A percentile compares a stretch with the other conserved stretches of the same genome.
These are phyloP conservation scores for Geophilus truncorum DNA, from an alignment of 2,888 invertebrate genomes.

Conservation along the genomic window DNA sequence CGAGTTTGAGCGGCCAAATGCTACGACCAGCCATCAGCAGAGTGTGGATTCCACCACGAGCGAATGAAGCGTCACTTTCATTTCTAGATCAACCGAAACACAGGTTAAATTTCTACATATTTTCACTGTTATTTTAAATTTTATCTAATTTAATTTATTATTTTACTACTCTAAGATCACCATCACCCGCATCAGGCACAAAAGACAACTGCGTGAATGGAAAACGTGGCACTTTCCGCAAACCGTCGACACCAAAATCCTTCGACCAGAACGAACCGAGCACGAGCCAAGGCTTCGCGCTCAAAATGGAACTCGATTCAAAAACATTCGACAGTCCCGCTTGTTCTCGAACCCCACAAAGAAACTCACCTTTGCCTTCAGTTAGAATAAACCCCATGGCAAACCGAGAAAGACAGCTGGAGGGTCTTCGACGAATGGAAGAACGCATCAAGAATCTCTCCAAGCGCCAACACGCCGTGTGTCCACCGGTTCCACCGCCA, in stretches of 20 bases:
- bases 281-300: background rate
- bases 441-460: conserved; percentile 49
- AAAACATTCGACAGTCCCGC: background rate
- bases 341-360: background rate
- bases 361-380: conserved; percentile 42
- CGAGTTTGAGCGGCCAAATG: conserved; percentile 35
- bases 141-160: background rate
- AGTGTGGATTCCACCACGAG: conserved; percentile 41
- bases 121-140: background rate
- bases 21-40: conserved; percentile 37
- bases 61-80: conserved; percentile 31
- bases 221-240: conserved; percentile 36
- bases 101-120: background rate
- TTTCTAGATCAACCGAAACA: conserved; percentile 18
- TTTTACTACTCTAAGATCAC: background rate
- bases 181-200: background rate
- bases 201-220: conserved; percentile 38
- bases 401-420: conserved; percentile 59
- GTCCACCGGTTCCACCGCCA: background rate
- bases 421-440: conserved; percentile 62
- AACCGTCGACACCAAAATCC: background rate
- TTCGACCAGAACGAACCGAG: background rate
- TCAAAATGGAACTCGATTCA: background rate
- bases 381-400: conserved; percentile 49
- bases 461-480: conserved; percentile 34